Evolutionary conservation across 2,113 vertebrate species (phyloP).

Genomic region (Lagopus leucura): DNA sequence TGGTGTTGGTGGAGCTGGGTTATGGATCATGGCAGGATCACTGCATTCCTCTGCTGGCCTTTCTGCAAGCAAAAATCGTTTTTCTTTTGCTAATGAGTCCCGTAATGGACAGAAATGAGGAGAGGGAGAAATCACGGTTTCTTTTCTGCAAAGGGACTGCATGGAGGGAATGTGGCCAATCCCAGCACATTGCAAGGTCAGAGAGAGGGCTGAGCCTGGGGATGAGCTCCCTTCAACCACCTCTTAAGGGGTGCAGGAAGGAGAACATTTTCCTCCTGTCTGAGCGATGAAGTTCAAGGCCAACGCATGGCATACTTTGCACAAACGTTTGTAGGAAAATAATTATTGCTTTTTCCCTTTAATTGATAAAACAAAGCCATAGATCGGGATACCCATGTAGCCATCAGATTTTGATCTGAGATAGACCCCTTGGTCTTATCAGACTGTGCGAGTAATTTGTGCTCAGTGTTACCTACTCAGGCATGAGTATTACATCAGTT

Average conservation of each 20-base stretch:
- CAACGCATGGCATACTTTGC: not conserved
- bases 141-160: not conserved
- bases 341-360: not conserved
- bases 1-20: not conserved
- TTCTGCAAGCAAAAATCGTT: not conserved
- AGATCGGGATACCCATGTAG: not conserved
- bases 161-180: not conserved
- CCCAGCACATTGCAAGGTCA: not conserved
- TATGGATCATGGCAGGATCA: not conserved
- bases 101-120: not conserved
- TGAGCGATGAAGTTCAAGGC: not conserved
- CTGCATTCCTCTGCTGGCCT: rapidly evolving
- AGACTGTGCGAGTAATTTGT: not conserved
- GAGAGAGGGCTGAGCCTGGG: not conserved
- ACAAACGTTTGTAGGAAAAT: not conserved
- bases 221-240: not conserved
- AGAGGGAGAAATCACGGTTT: not conserved
- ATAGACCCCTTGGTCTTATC: rapidly evolving
- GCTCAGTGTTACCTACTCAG: not conserved
- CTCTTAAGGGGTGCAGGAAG: not conserved
- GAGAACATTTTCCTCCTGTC: not conserved
- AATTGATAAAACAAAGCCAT: not conserved
- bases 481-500: not conserved
- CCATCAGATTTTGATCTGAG: not conserved
- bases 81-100: not conserved